Conservation (phyloP, 2,888 invertebrate species). For the Rhingia rostrata region DNA sequence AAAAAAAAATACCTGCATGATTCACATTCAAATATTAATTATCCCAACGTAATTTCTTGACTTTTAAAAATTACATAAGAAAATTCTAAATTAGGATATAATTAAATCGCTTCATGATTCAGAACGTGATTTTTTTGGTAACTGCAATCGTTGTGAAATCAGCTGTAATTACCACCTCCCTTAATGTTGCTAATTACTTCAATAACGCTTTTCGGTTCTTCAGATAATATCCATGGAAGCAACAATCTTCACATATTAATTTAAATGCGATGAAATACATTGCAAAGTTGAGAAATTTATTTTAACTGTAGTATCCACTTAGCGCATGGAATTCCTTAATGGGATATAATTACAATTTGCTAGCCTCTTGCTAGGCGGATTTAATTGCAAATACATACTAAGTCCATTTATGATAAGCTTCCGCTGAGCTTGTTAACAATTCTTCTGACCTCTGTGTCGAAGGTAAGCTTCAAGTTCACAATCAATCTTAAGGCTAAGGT, state of each 20-base stretch:
- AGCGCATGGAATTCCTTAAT: conserved; percentile 22
- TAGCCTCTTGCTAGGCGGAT: conserved; percentile 18
- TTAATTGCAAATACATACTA: conserved; percentile 27
- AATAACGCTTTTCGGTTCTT: neutral
- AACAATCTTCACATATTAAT: neutral
- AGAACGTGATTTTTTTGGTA: conserved; percentile 16
- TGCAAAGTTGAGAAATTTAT: neutral
- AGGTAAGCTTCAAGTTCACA: conserved; percentile 36
- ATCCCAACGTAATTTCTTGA: too few species aligned
- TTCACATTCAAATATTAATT: conserved; percentile 11
- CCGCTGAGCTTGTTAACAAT: conserved; percentile 53
- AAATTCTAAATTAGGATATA: conserved; percentile 1
- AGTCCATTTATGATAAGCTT: conserved; percentile 27
- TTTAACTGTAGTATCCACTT: conserved; percentile 18
- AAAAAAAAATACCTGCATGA: conserved; percentile 3
- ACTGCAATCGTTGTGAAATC: neutral
- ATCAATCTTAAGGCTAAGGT: conserved; percentile 19
- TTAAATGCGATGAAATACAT: conserved; percentile 5
- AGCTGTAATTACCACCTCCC: conserved; percentile 24
- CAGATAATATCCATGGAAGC: neutral
- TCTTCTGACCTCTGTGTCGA: conserved; percentile 34
- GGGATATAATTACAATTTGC: conserved; percentile 17
- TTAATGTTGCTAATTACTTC: conserved; percentile 15
- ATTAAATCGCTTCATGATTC: conserved; percentile 25
- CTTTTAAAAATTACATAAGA: conserved; percentile 26